A percentile compares a stretch with the other conserved stretches of the same genome.
These are phyloP conservation scores for Aethes cnicana DNA, from an alignment of 2,888 invertebrate species.

Conservation along the genomic window DNA sequence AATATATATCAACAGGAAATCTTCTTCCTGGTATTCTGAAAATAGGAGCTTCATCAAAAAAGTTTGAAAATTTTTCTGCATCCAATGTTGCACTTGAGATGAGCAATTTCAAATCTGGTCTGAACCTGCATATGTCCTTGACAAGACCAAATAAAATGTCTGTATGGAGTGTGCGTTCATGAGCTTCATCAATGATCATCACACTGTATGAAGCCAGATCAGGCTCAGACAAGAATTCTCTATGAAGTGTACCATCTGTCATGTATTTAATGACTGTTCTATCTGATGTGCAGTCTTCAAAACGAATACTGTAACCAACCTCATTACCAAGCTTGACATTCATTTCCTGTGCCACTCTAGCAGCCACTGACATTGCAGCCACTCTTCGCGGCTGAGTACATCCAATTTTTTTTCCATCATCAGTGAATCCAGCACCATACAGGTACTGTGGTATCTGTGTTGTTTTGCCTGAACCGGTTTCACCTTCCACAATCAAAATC, in stretches of 20 bases:
- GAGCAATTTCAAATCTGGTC: conserved; percentile 96
- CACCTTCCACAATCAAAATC: conserved; percentile 97
- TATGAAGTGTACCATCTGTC: conserved; percentile 98
- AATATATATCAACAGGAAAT: conserved; percentile 99
- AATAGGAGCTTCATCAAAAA: conserved; percentile 99
- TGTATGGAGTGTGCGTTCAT: conserved; percentile 98
- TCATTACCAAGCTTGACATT: conserved; percentile 96
- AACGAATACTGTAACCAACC: conserved; percentile 95
- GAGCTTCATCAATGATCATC: conserved; percentile 99
- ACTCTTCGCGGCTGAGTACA: conserved; percentile 99
- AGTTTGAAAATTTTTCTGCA: conserved; percentile 98
- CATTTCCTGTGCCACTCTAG: conserved; percentile 99
- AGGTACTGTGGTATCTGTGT: conserved; percentile 99
- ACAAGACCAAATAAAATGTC: conserved; percentile 99
- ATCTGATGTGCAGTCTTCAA: conserved; percentile 99
- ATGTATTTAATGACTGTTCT: conserved; percentile 98
- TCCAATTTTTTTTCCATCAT: conserved; percentile 93
- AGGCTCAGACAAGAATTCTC: conserved; percentile 98
- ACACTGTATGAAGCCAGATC: conserved; percentile 98
- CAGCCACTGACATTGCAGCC: conserved; percentile 99
- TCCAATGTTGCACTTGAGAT: conserved; percentile 99
- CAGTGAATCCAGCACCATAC: conserved; percentile 94
- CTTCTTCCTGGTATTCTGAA: conserved; percentile 98
- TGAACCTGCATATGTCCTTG: conserved; percentile 96
- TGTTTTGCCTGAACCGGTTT: conserved; percentile 99